Conservation (phyloP, 1,140 invertebrate species). For the Tetraneura akinire region DNA sequence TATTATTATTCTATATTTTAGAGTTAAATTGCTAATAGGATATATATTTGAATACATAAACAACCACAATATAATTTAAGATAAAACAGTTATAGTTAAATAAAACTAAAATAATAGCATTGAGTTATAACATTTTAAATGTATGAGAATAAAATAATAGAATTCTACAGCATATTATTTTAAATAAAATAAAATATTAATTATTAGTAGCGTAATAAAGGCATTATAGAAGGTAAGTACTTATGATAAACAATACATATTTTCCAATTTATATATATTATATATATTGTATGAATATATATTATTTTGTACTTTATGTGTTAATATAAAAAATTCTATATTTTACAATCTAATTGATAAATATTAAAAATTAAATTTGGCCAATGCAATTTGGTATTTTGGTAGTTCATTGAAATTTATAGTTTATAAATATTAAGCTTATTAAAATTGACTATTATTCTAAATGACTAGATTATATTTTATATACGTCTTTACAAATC, state of each 20-base stretch:
- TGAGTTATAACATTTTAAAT: conserved; percentile 3
- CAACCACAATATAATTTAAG: background rate
- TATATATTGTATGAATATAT: background rate
- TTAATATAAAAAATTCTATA: conserved; percentile 14
- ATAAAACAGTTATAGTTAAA: background rate
- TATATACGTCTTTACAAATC: background rate
- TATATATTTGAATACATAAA: conserved; percentile 19
- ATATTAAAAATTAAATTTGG: conserved; percentile 8
- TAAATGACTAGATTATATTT: conserved; percentile 39
- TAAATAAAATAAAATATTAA: conserved; percentile 7
- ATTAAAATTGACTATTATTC: conserved; percentile 36
- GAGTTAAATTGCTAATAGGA: conserved; percentile 25
- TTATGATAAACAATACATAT: background rate
- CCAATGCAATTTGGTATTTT: background rate
- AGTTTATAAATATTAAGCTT: conserved; percentile 15
- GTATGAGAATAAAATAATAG: background rate
- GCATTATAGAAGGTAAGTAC: background rate
- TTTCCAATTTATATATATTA: background rate
- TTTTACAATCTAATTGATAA: background rate
- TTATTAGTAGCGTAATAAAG: conserved; percentile 35
- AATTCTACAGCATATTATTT: conserved; percentile 13
- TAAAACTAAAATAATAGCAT: conserved; percentile 27
- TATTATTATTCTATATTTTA: background rate
- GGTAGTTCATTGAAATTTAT: background rate
- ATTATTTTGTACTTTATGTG: background rate